These are phyloP conservation scores for Argyresthia albistria DNA, from an alignment of 2,888 invertebrate genomes.

Conservation along the genomic window DNA sequence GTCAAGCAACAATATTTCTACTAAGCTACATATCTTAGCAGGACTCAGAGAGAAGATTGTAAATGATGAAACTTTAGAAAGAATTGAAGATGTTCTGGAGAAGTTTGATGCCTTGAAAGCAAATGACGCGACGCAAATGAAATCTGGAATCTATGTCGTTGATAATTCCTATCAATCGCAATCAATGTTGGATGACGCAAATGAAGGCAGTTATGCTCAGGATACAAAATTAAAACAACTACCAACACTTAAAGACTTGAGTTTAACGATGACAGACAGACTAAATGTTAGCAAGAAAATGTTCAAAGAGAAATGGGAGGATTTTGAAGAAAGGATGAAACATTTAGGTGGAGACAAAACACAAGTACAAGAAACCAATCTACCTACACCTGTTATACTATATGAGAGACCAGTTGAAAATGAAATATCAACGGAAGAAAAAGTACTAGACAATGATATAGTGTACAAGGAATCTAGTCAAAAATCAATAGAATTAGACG, in stretches of 20 bases:
- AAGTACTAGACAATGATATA: constrained; percentile 26
- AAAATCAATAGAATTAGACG: constrained; percentile 46
- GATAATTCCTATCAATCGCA: constrained; percentile 58
- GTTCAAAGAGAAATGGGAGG: constrained; percentile 69
- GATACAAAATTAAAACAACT: constrained; percentile 41
- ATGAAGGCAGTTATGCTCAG: constrained; percentile 27
- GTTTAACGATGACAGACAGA: constrained; percentile 63
- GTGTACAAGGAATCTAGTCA: constrained; percentile 64
- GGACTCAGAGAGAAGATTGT: constrained; percentile 64
- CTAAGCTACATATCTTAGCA: constrained; percentile 65
- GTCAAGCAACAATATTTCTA: constrained; percentile 44
- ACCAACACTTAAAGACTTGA: constrained; percentile 65
- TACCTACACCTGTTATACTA: constrained; percentile 15
- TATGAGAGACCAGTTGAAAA: background rate
- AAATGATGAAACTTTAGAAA: constrained; percentile 43
- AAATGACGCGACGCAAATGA: constrained; percentile 52
- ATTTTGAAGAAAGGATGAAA: constrained; percentile 63
- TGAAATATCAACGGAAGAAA: background rate
- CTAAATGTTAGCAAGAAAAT: constrained; percentile 64
- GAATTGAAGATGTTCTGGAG: constrained; percentile 42
- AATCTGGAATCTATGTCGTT: constrained; percentile 72
- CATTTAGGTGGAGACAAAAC: constrained; percentile 43
- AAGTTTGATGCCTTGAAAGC: constrained; percentile 45
- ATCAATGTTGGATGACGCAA: constrained; percentile 32
- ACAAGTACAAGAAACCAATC: constrained; percentile 15